Base-by-base conservation (phyloP, 2,113 vertebrate genomes). In the Ptychochromis oligacanthus region DNA sequence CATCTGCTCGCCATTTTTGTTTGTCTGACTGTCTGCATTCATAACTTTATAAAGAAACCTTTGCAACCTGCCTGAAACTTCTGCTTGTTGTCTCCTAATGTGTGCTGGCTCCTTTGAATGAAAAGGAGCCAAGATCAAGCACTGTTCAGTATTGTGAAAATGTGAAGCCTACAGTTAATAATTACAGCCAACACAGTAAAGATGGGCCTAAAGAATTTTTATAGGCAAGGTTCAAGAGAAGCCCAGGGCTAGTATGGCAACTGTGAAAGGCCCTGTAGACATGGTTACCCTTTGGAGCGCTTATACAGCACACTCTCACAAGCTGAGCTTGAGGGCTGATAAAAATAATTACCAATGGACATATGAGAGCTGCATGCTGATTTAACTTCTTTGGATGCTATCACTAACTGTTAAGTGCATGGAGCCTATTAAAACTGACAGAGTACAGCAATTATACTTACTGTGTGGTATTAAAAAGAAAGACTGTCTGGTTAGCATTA, bases 401-500 rank as follows among this genome's bases (percentile, higher is more conserved):
- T 75, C 38, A 57, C 14, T 81, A 38, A 81, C 43, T 61, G 46
- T 43, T 87, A 61, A 74, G 74, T 64, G 61, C 28, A 70, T 13
- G 58, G 43, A 83, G 55, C 43, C 24, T 52, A 84, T 89, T 84
- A 80, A 84, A 85, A 64, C 18, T 12, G 79, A 80, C 79, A 56
- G 20, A 43, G 38, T 49, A 75, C 40, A 64, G 59, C 79, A 76
- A 61, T 81, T 83, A 56, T 75, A 62, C n/a, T 46, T 54, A 81
- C 9, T 67, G 75, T 67, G 58, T 74, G 61, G 79, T 77, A 88
- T 88, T 81, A 87, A 87, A 83, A 72, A 88, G 62, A 85, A 89
- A 60, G 52, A 80, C 40, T 34, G 10, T 4, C 87, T 61, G 24
- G 78, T 86, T 87, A 79, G 72, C 56, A 54, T 62, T 74, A 75